These are phyloP conservation scores for Mercenaria mercenaria DNA, from an alignment of 1,140 invertebrate species.

Conservation along the genomic window DNA sequence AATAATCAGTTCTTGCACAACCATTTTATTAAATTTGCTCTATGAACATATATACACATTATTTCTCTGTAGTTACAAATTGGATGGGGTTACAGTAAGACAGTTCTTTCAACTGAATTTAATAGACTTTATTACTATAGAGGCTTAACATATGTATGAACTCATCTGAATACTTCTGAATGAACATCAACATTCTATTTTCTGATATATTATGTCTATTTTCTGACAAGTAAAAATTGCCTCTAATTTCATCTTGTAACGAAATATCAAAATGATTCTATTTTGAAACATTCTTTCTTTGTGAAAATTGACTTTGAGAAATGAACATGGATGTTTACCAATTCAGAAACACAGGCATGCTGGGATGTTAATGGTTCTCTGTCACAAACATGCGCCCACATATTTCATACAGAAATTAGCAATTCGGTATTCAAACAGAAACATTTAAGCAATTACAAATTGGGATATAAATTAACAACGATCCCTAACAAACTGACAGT, in stretches of 20 bases:
- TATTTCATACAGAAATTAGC: neutral
- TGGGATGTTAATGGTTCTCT: neutral
- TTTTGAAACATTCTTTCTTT: conserved; percentile 6
- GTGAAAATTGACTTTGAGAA: conserved; percentile 19
- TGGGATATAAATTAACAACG: conserved; percentile 4
- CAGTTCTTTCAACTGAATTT: too few species aligned
- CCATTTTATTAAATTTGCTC: too few species aligned
- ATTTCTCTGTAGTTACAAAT: too few species aligned
- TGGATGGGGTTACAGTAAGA: too few species aligned
- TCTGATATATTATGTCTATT: too few species aligned
- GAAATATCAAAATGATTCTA: conserved; percentile 4
- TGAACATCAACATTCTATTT: too few species aligned
- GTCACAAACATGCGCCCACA: neutral
- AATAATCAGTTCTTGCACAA: too few species aligned
- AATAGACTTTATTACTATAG: too few species aligned
- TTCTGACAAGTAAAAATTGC: conserved; percentile 8
- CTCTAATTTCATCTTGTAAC: neutral
- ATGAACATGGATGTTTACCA: conserved; percentile 8
- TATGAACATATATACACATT: too few species aligned
- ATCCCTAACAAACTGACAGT: neutral
- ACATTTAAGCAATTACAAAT: neutral
- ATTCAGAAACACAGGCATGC: neutral
- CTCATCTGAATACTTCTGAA: too few species aligned
- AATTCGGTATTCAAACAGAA: neutral
- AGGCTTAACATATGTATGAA: too few species aligned